A percentile compares a stretch with the other conserved stretches of the same genome.
These are phyloP conservation scores for Tympanoctomys barrerae DNA, from an alignment of 2,797 vertebrate species.

Conservation along the genomic window DNA sequence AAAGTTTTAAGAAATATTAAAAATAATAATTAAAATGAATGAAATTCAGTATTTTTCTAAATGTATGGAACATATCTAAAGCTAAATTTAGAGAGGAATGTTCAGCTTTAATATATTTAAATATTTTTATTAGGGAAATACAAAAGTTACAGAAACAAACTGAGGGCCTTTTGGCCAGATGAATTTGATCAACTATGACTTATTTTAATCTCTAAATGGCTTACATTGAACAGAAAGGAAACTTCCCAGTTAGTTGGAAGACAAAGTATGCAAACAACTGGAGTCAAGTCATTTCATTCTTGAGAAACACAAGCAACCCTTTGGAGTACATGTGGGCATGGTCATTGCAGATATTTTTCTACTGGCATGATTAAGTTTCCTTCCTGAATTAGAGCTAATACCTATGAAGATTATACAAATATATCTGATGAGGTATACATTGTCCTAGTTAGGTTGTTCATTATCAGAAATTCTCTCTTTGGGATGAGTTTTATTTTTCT, in stretches of 20 bases:
- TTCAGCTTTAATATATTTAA: background rate
- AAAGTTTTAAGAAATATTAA: background rate
- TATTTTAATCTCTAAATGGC: background rate
- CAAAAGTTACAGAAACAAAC: background rate
- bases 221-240: background rate
- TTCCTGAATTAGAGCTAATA: background rate
- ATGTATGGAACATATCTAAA: background rate
- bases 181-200: background rate
- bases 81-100: background rate
- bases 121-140: background rate
- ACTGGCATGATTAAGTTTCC: background rate
- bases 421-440: background rate
- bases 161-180: background rate
- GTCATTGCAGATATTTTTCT: background rate
- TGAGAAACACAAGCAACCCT: background rate
- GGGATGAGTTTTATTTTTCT: background rate
- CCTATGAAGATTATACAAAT: background rate
- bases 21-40: background rate
- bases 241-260: background rate
- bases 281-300: background rate
- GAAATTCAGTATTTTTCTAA: background rate
- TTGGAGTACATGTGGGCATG: background rate
- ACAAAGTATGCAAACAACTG: background rate
- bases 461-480: background rate
- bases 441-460: background rate